Conservation (phyloP, 2,797 vertebrate species). For the Buceros bicornis region DNA sequence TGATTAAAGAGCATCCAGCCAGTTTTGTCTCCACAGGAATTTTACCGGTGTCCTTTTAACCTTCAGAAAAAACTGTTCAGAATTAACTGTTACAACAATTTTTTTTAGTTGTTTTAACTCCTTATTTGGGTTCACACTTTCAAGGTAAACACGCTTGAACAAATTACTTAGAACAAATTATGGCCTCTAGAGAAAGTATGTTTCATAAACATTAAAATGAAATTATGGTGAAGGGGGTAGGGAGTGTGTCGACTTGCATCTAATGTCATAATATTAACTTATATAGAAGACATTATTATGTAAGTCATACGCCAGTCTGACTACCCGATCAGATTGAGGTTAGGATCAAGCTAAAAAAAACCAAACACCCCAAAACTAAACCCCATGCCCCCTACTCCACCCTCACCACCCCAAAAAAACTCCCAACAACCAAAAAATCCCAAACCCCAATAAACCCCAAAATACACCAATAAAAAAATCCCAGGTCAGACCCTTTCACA, state of each 20-base stretch:
- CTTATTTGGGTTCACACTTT: not conserved
- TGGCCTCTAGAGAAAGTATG: not conserved
- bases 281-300: not conserved
- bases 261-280: not conserved
- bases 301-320: not conserved
- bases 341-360: not conserved
- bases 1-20: not conserved
- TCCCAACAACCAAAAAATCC: too few species aligned
- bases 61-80: not conserved
- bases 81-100: not conserved
- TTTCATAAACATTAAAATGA: not conserved
- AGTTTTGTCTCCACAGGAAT: not conserved
- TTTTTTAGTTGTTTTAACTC: not conserved
- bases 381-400: too few species aligned
- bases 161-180: not conserved
- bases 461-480: too few species aligned
- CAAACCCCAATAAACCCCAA: too few species aligned
- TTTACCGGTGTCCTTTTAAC: not conserved
- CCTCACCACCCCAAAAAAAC: not conserved
- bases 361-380: not conserved
- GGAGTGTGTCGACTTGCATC: not conserved
- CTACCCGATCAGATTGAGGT: not conserved
- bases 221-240: not conserved
- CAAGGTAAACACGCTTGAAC: not conserved
- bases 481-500: not conserved